A percentile compares a stretch with the other conserved stretches of the same genome.
phyloP scores from a whole-genome alignment of 92 coral and sea anemone genomes.

The Porites lobata region DNA sequence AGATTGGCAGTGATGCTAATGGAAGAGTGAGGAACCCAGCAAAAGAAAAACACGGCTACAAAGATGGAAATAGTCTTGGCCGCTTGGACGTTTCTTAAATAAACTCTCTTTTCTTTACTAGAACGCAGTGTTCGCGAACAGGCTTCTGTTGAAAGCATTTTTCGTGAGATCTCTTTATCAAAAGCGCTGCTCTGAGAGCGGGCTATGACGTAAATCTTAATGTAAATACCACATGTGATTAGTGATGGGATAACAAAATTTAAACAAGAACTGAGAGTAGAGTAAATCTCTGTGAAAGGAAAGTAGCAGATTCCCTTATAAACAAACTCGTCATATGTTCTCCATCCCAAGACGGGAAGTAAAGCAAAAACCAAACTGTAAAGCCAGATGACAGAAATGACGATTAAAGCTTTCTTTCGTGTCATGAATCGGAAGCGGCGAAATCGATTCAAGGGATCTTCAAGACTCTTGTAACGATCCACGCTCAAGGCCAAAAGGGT shows the following conservation, averaged over 20 bases:
- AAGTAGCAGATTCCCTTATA: slow-evolving; percentile 57
- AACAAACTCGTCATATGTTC: slow-evolving; percentile 7
- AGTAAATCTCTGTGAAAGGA: slow-evolving; percentile 56
- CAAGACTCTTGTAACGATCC: slow-evolving; percentile 80
- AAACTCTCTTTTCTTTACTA: slow-evolving; percentile 44
- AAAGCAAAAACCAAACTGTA: slow-evolving; percentile 86
- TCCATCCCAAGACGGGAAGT: slow-evolving; percentile 90
- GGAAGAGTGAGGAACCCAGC: slow-evolving; percentile 81
- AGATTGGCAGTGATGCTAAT: slow-evolving; percentile 66
- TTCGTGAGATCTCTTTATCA: neutral
- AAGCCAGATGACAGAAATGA: slow-evolving; percentile 78
- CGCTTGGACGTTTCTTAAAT: slow-evolving; percentile 55
- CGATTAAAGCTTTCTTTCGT: slow-evolving; percentile 66
- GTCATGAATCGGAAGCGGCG: slow-evolving; percentile 81
- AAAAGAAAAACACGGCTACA: slow-evolving; percentile 76
- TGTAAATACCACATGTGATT: slow-evolving; percentile 67
- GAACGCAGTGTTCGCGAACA: neutral
- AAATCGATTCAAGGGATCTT: slow-evolving; percentile 83
- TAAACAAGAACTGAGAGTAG: slow-evolving; percentile 49
- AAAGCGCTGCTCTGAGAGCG: slow-evolving; percentile 26
- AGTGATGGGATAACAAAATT: slow-evolving; percentile 72
- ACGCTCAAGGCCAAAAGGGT: slow-evolving; percentile 82
- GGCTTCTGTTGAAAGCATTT: slow-evolving; percentile 17
- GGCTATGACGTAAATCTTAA: slow-evolving; percentile 77
- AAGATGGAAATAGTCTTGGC: slow-evolving; percentile 78